Percentiles rank a stretch among this genome's conserved stretches.
phyloP scores from a whole-genome alignment of 2,888 invertebrate genomes.

The Pyrrhia umbra region DNA sequence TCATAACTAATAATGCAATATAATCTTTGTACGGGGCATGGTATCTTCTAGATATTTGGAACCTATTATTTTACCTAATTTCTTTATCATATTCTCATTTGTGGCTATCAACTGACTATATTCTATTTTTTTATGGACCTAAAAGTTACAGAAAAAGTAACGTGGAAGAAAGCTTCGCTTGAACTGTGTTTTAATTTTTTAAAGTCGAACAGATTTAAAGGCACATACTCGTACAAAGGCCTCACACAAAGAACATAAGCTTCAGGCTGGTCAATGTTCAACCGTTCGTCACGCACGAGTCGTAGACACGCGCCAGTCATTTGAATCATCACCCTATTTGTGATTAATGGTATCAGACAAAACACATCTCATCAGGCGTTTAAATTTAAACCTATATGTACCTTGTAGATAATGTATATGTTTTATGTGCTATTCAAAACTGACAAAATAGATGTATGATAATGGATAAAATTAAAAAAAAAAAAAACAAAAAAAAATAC shows the following conservation, averaged over 20 bases:
- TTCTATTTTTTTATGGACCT: too few species aligned
- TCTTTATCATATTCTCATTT: too few species aligned
- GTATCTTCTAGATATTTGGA: too few species aligned
- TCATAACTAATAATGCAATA: too few species aligned
- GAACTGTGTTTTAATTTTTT: too few species aligned
- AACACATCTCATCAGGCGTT: background rate
- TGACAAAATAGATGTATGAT: background rate
- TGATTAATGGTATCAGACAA: slow-evolving; percentile 26
- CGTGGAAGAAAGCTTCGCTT: too few species aligned
- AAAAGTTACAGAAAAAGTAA: too few species aligned
- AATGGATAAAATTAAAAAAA: too few species aligned
- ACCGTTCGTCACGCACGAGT: slow-evolving; percentile 39
- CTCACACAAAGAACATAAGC: slow-evolving; percentile 10
- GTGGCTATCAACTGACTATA: too few species aligned
- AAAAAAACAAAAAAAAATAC: background rate
- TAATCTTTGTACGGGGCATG: too few species aligned
- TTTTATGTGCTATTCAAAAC: background rate
- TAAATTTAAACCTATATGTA: background rate
- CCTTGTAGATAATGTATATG: too few species aligned
- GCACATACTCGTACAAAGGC: background rate
- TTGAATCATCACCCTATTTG: slow-evolving; percentile 38
- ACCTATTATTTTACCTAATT: too few species aligned
- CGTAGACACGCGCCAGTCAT: slow-evolving; percentile 45
- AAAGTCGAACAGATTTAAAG: background rate
- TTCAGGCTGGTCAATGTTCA: slow-evolving; percentile 38